Evolutionary conservation across 1,140 invertebrate genomes (phyloP).

Genomic region (Drosophila prosaltans): DNA sequence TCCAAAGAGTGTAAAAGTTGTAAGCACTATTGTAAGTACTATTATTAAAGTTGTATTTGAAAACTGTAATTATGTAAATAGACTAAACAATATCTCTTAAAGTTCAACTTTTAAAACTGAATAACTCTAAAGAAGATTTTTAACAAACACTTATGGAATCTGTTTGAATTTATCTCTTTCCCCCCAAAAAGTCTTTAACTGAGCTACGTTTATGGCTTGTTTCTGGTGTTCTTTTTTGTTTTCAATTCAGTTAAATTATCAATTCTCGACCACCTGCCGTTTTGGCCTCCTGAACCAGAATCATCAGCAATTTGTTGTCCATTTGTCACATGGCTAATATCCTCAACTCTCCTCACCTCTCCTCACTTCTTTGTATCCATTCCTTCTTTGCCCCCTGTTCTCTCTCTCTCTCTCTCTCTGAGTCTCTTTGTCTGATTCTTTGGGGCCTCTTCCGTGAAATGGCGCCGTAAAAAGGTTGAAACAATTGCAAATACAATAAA

Average conservation of each 20-base stretch:
- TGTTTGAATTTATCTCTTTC: no score
- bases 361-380: conserved; percentile 12
- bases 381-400: conserved; percentile 25
- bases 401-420: neutral
- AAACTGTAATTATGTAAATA: no score
- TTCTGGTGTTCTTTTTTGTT: neutral
- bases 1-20: no score
- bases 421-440: neutral
- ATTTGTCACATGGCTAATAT: conserved; percentile 20
- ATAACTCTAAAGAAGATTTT: no score
- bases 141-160: no score
- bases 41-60: no score
- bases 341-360: neutral
- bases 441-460: conserved; percentile 19
- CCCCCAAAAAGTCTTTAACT: neutral
- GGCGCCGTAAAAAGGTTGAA: conserved; percentile 21
- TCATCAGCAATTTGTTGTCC: conserved; percentile 17
- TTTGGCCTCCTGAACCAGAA: conserved; percentile 9
- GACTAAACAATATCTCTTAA: no score
- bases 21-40: no score
- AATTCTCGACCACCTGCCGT: conserved; percentile 11
- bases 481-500: conserved; percentile 33
- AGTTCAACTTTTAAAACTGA: no score
- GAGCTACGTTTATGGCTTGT: neutral
- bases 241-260: neutral